Base-by-base conservation (phyloP, 1,140 invertebrate species). In the Trichonephila inaurata region DNA sequence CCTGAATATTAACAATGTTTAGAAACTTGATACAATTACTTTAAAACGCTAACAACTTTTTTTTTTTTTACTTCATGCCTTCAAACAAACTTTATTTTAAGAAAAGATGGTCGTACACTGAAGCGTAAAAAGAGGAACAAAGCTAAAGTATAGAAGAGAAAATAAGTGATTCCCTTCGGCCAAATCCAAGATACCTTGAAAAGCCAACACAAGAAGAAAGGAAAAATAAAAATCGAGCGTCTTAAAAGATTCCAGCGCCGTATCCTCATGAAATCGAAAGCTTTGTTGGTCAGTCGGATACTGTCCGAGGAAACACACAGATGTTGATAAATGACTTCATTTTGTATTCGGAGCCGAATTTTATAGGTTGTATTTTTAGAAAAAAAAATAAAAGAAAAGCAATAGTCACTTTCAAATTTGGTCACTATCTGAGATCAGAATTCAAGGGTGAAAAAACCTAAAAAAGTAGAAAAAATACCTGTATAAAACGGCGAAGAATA, bases 271-370 rank as follows among this genome's bases (percentile, higher is more conserved):
- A 28, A 58, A 83, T 58, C n/a, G 82, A 58, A 83, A 60, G 51
- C 51, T n/a, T 83, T 83, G 82, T 83, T 58, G 82, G 51, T 16
- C 21, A 4, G 82, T 83, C 51, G 10, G 8, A 18, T 19, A n/a
- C 19, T 58, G 40, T 60, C 40, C 19, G 44, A 19, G 21, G 77
- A 51, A 51, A 33, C 77, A 18, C 40, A 18, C 21, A 83, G 82
- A 18, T 51, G 44, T 83, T 83, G 82, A 83, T 83, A 83, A 83
- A 83, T 83, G 40, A 28, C 82, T 83, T 83, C 82, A 58, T 83
- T 83, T 51, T 8, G 82, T n/a, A 83, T 83, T 83, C 82, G 51
- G 21, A 18, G 82, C 5, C 7, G 82, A 58, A 21, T 58, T 83
- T 51, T 83, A 83, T 18, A 16, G 51, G 44, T 51, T 83, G 82